phyloP scores from a whole-genome alignment of 2,113 vertebrate genomes.

The Camelus bactrianus region DNA sequence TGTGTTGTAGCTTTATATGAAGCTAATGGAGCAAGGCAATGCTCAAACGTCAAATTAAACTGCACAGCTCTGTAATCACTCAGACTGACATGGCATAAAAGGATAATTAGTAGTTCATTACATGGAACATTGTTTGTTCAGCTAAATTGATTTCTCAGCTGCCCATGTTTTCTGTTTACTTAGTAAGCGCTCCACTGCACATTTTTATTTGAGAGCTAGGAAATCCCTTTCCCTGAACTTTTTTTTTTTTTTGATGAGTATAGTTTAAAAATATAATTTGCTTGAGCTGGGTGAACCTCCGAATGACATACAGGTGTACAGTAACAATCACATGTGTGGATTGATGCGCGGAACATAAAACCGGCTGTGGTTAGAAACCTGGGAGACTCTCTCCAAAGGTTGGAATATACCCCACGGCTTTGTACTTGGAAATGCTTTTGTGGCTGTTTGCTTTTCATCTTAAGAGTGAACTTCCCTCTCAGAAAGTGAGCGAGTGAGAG shows the following conservation, averaged over 20 bases:
- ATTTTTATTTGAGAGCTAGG: conserved; percentile 90
- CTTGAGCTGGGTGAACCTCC: conserved; percentile 86
- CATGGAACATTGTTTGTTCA: conserved; percentile 95
- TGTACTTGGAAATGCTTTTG: conserved; percentile 86
- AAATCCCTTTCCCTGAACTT: conserved; percentile 89
- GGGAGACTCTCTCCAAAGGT: conserved; percentile 78
- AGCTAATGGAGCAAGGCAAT: conserved; percentile 92
- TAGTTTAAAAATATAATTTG: conserved; percentile 86
- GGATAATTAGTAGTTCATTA: conserved; percentile 96
- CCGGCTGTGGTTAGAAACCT: conserved; percentile 85
- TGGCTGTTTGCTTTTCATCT: conserved; percentile 87
- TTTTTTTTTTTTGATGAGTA: conserved; percentile 82
- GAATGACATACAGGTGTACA: conserved; percentile 90
- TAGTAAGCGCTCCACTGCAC: conserved; percentile 90
- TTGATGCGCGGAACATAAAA: conserved; percentile 79
- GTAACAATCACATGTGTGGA: conserved; percentile 84
- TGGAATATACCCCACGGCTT: conserved; percentile 83
- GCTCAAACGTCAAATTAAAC: conserved; percentile 93
- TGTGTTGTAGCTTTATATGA: conserved; percentile 90
- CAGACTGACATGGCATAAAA: conserved; percentile 95
- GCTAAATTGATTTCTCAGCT: conserved; percentile 96
- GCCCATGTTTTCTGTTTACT: conserved; percentile 94
- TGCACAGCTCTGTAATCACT: conserved; percentile 93
- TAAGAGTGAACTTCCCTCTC: conserved; percentile 84
- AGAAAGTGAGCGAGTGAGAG: neutral